These are phyloP conservation scores for Callipepla californica DNA, from an alignment of 2,113 vertebrate genomes.

Conservation along the genomic window DNA sequence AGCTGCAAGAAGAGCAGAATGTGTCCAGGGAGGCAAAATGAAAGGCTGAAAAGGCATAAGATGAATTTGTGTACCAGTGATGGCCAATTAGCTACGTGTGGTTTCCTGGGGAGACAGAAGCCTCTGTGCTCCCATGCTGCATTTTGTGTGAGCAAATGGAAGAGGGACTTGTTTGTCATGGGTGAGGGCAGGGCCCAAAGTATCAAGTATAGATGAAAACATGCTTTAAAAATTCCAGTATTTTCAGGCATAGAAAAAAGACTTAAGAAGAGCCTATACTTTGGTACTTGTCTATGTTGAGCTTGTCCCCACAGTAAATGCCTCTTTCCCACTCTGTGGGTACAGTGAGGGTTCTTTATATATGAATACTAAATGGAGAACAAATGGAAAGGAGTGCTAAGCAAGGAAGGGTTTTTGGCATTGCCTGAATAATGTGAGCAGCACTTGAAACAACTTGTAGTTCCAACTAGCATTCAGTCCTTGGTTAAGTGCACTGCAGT, in stretches of 20 bases:
- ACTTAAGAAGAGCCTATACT: not conserved
- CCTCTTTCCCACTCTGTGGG: not conserved
- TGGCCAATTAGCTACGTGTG: not conserved
- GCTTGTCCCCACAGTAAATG: not conserved
- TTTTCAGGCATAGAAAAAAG: not conserved
- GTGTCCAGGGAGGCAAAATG: not conserved
- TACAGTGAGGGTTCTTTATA: not conserved
- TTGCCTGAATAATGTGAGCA: not conserved
- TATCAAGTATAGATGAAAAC: not conserved
- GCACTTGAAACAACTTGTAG: not conserved
- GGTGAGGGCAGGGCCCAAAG: not conserved
- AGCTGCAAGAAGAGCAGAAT: not conserved
- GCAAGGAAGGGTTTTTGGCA: slow-evolving; percentile 1
- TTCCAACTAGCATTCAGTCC: not conserved
- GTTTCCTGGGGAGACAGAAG: not conserved
- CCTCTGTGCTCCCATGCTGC: not conserved
- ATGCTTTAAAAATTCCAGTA: not conserved
- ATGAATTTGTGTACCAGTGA: not conserved
- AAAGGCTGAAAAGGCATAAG: not conserved
- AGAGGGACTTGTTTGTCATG: not conserved
- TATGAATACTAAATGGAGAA: not conserved
- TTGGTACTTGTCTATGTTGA: not conserved
- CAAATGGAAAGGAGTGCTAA: not conserved
- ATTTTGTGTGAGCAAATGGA: not conserved
- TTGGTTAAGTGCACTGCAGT: not conserved